A percentile compares a stretch with the other conserved stretches of the same genome.
These are phyloP conservation scores for Agrochola lota DNA, from an alignment of 2,888 invertebrate genomes.

Conservation along the genomic window DNA sequence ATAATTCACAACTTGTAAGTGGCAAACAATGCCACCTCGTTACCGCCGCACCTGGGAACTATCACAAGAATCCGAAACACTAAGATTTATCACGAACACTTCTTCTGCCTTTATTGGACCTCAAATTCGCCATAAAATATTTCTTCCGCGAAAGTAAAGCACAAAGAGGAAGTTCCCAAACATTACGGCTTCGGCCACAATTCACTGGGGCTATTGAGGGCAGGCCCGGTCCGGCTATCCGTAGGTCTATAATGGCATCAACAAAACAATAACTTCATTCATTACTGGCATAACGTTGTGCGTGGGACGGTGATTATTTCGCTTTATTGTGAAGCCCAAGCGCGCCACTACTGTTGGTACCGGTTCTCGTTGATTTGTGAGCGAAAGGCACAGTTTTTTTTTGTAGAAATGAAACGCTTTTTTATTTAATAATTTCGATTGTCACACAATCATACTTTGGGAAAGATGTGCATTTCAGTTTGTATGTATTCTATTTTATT, in stretches of 20 bases:
- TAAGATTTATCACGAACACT: slow-evolving; percentile 57
- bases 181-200: slow-evolving; percentile 62
- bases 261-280: slow-evolving; percentile 73
- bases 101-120: slow-evolving; percentile 58
- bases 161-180: slow-evolving; percentile 59
- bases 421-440: neutral
- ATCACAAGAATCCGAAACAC: slow-evolving; percentile 57
- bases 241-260: slow-evolving; percentile 61
- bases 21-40: slow-evolving; percentile 54
- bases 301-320: slow-evolving; percentile 66
- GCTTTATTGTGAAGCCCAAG: slow-evolving; percentile 61
- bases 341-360: slow-evolving; percentile 50
- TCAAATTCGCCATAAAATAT: slow-evolving; percentile 60
- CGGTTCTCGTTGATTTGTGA: slow-evolving; percentile 43
- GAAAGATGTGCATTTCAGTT: neutral
- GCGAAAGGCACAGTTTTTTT: slow-evolving; percentile 23
- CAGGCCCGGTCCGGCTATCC: slow-evolving; percentile 62
- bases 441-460: neutral
- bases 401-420: neutral
- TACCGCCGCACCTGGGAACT: slow-evolving; percentile 60
- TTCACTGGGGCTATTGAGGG: slow-evolving; percentile 65
- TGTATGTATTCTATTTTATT: neutral
- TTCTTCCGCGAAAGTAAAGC: slow-evolving; percentile 50
- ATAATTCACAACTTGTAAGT: slow-evolving; percentile 52
- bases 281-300: slow-evolving; percentile 66